Percentiles rank a stretch among this genome's conserved stretches.
These are phyloP conservation scores for Alces alces DNA, from an alignment of 2,113 vertebrate genomes.

Conservation along the genomic window DNA sequence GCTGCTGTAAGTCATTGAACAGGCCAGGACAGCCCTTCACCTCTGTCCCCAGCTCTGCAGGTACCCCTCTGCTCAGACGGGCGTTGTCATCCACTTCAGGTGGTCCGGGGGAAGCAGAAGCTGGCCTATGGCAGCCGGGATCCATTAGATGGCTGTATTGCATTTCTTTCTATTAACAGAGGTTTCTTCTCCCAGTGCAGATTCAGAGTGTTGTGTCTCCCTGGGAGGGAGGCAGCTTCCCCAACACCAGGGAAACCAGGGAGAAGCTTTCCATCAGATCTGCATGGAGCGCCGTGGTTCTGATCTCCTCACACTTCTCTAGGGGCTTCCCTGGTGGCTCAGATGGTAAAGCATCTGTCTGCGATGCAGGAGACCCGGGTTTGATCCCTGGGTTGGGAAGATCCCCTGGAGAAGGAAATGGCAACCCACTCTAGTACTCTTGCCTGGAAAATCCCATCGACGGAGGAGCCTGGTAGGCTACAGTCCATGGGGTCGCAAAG, in stretches of 20 bases:
- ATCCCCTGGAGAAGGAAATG: too few species aligned
- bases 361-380: too few species aligned
- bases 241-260: not conserved
- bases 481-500: too few species aligned
- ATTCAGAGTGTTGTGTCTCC: not conserved
- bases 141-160: slow-evolving; percentile 71
- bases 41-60: not conserved
- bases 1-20: not conserved
- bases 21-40: not conserved
- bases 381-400: too few species aligned
- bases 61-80: not conserved
- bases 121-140: not conserved
- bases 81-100: not conserved
- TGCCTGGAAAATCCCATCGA: too few species aligned
- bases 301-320: not conserved
- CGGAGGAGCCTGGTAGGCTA: too few species aligned
- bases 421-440: too few species aligned
- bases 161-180: slow-evolving; percentile 44
- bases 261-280: not conserved
- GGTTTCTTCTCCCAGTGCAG: not conserved
- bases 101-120: not conserved
- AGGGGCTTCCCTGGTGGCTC: too few species aligned
- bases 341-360: too few species aligned
- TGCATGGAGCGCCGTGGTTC: not conserved
- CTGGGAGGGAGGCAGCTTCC: not conserved